Conservation (phyloP, 2,888 invertebrate genomes). For the Athalia circularis region DNA sequence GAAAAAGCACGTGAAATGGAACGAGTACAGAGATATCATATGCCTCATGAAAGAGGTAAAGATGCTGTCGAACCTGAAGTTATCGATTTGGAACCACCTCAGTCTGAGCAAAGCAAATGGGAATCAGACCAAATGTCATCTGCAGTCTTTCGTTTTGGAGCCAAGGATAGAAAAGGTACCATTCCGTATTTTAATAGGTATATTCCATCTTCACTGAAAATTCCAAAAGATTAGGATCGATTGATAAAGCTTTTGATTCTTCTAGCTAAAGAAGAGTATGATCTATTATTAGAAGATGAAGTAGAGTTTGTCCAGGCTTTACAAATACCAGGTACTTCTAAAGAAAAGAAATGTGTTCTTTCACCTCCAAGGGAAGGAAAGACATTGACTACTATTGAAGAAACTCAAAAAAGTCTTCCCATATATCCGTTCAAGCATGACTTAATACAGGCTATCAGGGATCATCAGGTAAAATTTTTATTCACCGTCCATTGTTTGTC, state of each 20-base stretch:
- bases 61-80: conserved; percentile 92
- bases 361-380: conserved; percentile 71
- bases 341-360: conserved; percentile 67
- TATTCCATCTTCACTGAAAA: too few species aligned
- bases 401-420: conserved; percentile 94
- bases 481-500: conserved; percentile 54
- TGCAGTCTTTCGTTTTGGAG: conserved; percentile 94
- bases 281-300: conserved; percentile 94
- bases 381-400: conserved; percentile 80
- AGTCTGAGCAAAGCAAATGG: conserved; percentile 95
- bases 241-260: background rate
- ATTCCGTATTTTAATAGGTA: background rate
- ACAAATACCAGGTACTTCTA: conserved; percentile 83
- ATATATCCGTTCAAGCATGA: conserved; percentile 94
- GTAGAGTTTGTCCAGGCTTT: conserved; percentile 97
- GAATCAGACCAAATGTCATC: conserved; percentile 97
- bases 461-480: conserved; percentile 81
- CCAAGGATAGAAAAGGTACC: conserved; percentile 83
- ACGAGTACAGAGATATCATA: conserved; percentile 94
- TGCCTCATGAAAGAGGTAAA: conserved; percentile 92
- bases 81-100: conserved; percentile 78
- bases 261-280: conserved; percentile 87
- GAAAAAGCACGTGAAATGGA: conserved; percentile 95
- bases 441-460: conserved; percentile 92
- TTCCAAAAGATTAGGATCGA: too few species aligned